Evolutionary conservation across 2,113 vertebrate genomes (phyloP).

Genomic region (Leucopternis melanops): DNA sequence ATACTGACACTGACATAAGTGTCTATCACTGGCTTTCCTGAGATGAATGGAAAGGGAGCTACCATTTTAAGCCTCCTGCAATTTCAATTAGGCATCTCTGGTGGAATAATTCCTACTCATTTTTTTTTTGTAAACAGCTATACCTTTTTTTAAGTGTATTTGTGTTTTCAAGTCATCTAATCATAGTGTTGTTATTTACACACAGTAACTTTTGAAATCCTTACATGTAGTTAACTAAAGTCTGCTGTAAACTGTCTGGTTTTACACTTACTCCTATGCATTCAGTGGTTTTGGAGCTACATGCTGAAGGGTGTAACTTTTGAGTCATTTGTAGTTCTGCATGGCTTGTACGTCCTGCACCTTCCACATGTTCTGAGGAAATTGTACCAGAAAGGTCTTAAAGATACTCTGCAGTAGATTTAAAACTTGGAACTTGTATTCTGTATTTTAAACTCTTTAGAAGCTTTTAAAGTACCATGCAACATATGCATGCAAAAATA

Average conservation of each 20-base stretch:
- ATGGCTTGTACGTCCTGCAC: neutral
- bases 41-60: neutral
- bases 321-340: neutral
- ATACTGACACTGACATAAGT: neutral
- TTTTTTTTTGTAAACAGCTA: neutral
- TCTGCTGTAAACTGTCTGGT: neutral
- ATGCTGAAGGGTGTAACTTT: neutral
- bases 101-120: neutral
- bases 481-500: neutral
- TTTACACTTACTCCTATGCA: neutral
- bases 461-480: neutral
- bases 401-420: neutral
- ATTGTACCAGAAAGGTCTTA: neutral
- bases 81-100: neutral
- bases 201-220: neutral
- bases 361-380: neutral
- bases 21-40: neutral
- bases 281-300: neutral
- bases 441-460: neutral
- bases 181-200: neutral
- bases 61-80: neutral
- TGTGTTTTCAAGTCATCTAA: neutral
- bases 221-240: neutral
- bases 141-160: neutral
- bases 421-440: neutral